Conservation (phyloP, 2,888 invertebrate species). For the Leptogaster cylindrica region DNA sequence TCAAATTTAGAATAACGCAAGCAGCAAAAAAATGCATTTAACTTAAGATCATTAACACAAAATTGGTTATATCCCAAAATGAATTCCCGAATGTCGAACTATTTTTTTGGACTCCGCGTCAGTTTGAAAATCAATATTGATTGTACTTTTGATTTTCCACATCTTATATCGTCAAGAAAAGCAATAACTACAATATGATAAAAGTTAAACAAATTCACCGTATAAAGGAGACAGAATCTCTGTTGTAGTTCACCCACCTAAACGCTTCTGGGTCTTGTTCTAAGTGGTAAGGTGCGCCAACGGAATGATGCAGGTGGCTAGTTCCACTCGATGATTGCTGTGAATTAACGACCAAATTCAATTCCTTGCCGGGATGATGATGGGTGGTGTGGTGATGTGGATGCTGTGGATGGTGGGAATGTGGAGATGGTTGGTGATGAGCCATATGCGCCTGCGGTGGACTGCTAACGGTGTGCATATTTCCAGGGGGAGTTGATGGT, state of each 20-base stretch:
- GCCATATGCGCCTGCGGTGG: slow-evolving; percentile 53
- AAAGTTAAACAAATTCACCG: slow-evolving; percentile 51
- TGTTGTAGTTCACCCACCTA: slow-evolving; percentile 56
- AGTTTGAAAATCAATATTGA: too few species aligned
- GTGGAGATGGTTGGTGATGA: slow-evolving; percentile 46
- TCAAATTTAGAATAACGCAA: too few species aligned
- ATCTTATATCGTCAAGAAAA: too few species aligned
- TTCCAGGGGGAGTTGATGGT: slow-evolving; percentile 53
- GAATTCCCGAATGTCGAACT: too few species aligned
- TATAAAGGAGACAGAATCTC: slow-evolving; percentile 53
- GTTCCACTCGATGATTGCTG: slow-evolving; percentile 54
- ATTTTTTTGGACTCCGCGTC: too few species aligned
- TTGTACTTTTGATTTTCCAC: too few species aligned
- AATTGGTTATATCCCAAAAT: too few species aligned
- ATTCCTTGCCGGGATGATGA: slow-evolving; percentile 43
- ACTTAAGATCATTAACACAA: too few species aligned
- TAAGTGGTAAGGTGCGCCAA: slow-evolving; percentile 18
- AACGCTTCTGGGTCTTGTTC: slow-evolving; percentile 62
- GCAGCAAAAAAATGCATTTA: too few species aligned
- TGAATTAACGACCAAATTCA: slow-evolving; percentile 51
- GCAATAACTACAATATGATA: slow-evolving; percentile 1
- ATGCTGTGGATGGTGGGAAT: slow-evolving; percentile 48
- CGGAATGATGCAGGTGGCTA: slow-evolving; percentile 43
- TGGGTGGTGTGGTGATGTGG: slow-evolving; percentile 41
- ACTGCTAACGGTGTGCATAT: slow-evolving; percentile 55